Conservation (phyloP, 2,888 invertebrate genomes). For the Netelia virgata region DNA sequence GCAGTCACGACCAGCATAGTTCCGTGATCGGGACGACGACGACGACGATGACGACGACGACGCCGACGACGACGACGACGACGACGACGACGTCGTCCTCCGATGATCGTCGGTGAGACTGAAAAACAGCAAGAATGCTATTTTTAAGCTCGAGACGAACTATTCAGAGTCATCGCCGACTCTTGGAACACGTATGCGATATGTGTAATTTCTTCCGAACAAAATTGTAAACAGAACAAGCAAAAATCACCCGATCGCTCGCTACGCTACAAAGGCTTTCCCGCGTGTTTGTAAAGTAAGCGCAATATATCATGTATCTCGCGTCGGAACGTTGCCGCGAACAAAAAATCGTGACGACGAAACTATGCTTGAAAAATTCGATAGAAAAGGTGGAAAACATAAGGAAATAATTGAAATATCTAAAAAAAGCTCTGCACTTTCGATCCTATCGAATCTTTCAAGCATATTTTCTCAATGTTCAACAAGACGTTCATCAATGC, state of each 20-base stretch:
- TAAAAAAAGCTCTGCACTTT: neutral
- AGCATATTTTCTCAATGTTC: slow-evolving; percentile 49
- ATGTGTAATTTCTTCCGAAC: slow-evolving; percentile 47
- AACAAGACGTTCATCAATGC: slow-evolving; percentile 60
- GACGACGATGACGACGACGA: slow-evolving; percentile 34
- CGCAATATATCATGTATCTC: slow-evolving; percentile 25
- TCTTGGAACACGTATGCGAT: slow-evolving; percentile 11
- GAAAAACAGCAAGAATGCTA: slow-evolving; percentile 51
- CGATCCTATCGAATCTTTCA: slow-evolving; percentile 47
- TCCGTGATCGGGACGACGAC: slow-evolving; percentile 69
- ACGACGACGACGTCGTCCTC: slow-evolving; percentile 32
- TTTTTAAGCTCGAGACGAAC: slow-evolving; percentile 2
- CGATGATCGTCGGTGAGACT: slow-evolving; percentile 27
- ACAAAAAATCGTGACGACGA: slow-evolving; percentile 22
- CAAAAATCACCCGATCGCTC: slow-evolving; percentile 11
- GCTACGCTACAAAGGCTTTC: slow-evolving; percentile 16
- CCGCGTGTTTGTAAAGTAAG: slow-evolving; percentile 36
- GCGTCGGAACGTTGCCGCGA: slow-evolving; percentile 23
- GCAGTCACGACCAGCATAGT: slow-evolving; percentile 74
- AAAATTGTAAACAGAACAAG: slow-evolving; percentile 4
- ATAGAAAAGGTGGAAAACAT: slow-evolving; percentile 31
- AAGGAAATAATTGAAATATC: slow-evolving; percentile 9
- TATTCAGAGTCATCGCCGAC: slow-evolving; percentile 10
- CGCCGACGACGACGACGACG: slow-evolving; percentile 33
- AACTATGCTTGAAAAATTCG: slow-evolving; percentile 44